Evolutionary conservation across 2,888 invertebrate genomes (phyloP), one percentile per base, ranked within the genome.

Genomic region (Desoria tigrina): DNA sequence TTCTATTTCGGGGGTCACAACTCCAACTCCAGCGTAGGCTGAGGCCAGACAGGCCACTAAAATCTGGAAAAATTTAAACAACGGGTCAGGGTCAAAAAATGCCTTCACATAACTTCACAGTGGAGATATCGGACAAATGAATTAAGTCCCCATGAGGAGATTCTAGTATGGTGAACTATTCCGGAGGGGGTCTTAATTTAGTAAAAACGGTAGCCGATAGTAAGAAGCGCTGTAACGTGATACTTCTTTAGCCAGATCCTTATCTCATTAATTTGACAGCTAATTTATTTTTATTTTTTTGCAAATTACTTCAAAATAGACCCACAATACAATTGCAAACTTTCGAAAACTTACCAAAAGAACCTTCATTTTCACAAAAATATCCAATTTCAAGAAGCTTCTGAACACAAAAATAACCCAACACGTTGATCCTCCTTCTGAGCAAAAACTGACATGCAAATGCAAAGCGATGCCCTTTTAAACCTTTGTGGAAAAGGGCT

Each of bases 1-100:
- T 37, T 69, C 69, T 21, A 63, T 65, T 26, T 65, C 69, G 3
- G 66, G 62, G 27, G 66, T 66, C 1, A 66, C 62, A 2, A 66
- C 53, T 6, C 66, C 66, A n/a, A 66, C 63, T 3, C 66, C 66
- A 0, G 59, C 62, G 45, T 51, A 55, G 7, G 56, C 42, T 2
- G 24, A 2, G 16, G 66, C 56, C 26, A 66, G 11, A 3, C 42
- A 32, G n/a, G 24, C 45, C 7, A 24, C 37, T 14, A 62, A 49
- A 56, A 45, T 37, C 26, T 11, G 2, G 21, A 14, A 18, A 57
- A 39, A 39, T n/a, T n/a, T 39, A 39, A 27, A 14, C 18, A 6
- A 21, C 26, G n/a, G n/a, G n/a, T n/a, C n/a, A n/a, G n/a, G n/a
- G n/a, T n/a, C n/a, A n/a, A n/a, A n/a, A n/a, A 53, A 14, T 23